These are phyloP conservation scores for Cerceris rybyensis DNA, from an alignment of 2,888 invertebrate species.

Conservation along the genomic window DNA sequence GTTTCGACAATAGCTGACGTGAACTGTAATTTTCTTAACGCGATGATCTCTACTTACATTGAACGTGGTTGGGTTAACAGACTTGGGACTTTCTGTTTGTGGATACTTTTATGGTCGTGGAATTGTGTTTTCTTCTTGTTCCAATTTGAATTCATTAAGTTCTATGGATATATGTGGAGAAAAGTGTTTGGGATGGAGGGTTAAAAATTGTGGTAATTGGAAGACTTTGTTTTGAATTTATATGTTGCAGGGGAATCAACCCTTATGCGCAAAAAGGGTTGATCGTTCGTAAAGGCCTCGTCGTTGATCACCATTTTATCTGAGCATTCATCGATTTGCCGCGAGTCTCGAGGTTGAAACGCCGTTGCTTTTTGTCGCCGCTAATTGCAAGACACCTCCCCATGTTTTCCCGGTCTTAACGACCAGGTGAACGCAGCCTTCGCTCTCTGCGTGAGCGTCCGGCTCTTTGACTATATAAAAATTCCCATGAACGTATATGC, in stretches of 20 bases:
- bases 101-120: too few species aligned
- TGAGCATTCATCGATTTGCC: slow-evolving; percentile 23
- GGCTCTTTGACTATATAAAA: neutral
- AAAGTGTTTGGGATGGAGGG: too few species aligned
- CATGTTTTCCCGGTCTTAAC: slow-evolving; percentile 62
- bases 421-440: slow-evolving; percentile 54
- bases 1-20: neutral
- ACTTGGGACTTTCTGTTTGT: too few species aligned
- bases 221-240: too few species aligned
- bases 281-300: neutral
- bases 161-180: too few species aligned
- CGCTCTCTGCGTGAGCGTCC: slow-evolving; percentile 9
- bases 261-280: neutral
- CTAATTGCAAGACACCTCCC: slow-evolving; percentile 67
- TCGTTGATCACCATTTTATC: slow-evolving; percentile 35
- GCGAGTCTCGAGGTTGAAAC: slow-evolving; percentile 23
- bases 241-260: neutral
- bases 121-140: too few species aligned
- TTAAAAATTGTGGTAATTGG: too few species aligned
- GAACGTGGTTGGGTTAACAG: too few species aligned
- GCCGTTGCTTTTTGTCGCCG: slow-evolving; percentile 56
- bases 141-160: too few species aligned
- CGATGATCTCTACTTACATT: too few species aligned
- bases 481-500: neutral
- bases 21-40: neutral